Evolutionary conservation across 2,113 vertebrate species (phyloP).

Genomic region (Glaucidium brasilianum): DNA sequence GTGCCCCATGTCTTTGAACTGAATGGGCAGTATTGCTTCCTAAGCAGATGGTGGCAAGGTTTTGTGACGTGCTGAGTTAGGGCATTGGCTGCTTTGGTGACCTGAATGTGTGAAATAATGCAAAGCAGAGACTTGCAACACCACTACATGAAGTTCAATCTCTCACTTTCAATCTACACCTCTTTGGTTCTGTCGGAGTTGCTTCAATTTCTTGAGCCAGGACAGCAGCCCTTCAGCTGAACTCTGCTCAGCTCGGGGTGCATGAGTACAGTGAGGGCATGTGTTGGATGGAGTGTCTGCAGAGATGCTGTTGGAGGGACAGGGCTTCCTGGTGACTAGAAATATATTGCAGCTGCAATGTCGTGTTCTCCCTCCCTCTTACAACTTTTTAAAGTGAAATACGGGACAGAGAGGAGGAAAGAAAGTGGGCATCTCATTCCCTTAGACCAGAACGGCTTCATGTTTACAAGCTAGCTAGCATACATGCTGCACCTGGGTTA

Average conservation of each 20-base stretch:
- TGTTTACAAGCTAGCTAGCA: rapidly evolving
- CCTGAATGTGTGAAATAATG: neutral
- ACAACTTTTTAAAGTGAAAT: neutral
- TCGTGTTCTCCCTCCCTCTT: neutral
- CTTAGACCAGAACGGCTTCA: neutral
- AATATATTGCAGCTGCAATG: neutral
- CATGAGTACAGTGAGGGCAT: rapidly evolving
- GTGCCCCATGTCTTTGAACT: neutral
- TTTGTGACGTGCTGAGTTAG: neutral
- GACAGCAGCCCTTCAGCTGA: neutral
- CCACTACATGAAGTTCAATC: rapidly evolving
- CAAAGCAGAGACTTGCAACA: neutral
- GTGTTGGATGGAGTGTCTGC: neutral
- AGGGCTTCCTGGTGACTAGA: neutral
- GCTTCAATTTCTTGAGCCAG: neutral
- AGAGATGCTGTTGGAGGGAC: rapidly evolving
- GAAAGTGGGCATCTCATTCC: neutral
- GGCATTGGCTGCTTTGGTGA: neutral
- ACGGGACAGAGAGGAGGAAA: neutral
- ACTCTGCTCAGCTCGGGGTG: neutral
- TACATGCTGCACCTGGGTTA: neutral
- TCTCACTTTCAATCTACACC: neutral
- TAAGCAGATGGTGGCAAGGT: neutral
- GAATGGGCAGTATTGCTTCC: neutral
- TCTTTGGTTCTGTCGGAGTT: neutral